phyloP scores from a whole-genome alignment of 2,113 vertebrate species.

The Mesoclemmys tuberculata region DNA sequence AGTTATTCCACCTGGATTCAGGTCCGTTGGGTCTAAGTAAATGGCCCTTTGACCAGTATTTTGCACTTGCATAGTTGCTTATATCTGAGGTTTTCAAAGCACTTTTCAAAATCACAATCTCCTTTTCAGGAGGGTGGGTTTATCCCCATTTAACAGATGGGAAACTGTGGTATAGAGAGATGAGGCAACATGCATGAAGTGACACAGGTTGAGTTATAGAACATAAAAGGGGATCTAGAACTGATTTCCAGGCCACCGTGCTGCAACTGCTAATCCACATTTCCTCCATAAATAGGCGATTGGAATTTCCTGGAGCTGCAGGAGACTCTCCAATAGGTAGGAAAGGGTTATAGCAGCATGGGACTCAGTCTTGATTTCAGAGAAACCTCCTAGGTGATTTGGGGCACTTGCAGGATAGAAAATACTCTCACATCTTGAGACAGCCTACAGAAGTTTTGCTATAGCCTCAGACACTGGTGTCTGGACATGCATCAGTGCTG shows the following conservation, averaged over 20 bases:
- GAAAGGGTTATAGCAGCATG: neutral
- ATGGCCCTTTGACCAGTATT: rapidly evolving
- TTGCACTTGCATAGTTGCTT: neutral
- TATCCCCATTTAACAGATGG: neutral
- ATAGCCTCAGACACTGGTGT: neutral
- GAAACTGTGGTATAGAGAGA: neutral
- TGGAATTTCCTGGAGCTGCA: neutral
- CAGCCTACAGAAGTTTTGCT: too few species aligned
- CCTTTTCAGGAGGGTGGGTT: neutral
- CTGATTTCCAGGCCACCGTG: neutral
- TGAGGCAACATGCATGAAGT: too few species aligned
- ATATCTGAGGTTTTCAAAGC: neutral
- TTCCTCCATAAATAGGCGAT: neutral
- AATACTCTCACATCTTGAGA: neutral
- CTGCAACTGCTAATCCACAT: neutral
- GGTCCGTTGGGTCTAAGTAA: rapidly evolving
- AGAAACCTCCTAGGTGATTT: neutral
- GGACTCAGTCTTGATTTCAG: neutral
- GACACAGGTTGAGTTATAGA: neutral
- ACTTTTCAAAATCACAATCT: neutral
- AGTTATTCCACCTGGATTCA: neutral
- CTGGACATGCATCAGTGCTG: neutral
- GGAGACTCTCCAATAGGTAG: neutral
- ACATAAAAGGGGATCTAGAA: neutral
- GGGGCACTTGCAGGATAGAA: neutral